These are phyloP conservation scores for Nymphalis io DNA, from an alignment of 1,140 invertebrate genomes.

Conservation along the genomic window DNA sequence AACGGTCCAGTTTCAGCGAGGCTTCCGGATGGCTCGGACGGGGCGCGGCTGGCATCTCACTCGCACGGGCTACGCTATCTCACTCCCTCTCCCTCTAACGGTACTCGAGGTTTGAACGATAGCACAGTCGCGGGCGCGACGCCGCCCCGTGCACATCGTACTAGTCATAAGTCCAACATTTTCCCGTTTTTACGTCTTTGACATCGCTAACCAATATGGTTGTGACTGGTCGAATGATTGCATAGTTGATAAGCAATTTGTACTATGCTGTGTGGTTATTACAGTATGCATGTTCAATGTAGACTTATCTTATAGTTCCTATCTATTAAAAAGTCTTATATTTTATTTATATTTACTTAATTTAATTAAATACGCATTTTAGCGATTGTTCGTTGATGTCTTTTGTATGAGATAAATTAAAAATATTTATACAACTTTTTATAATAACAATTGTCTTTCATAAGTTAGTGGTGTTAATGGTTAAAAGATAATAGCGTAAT, in stretches of 20 bases:
- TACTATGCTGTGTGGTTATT: slow-evolving; percentile 16
- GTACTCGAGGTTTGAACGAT: slow-evolving; percentile 71
- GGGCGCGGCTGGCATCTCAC: slow-evolving; percentile 59
- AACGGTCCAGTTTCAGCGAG: slow-evolving; percentile 80
- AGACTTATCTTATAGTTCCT: not conserved
- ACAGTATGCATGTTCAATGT: slow-evolving; percentile 12
- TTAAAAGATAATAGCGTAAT: too few relatives aligned
- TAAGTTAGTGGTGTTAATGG: too few relatives aligned
- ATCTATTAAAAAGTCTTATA: not conserved
- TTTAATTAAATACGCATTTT: not conserved
- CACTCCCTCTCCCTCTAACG: slow-evolving; percentile 72
- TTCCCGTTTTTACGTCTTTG: slow-evolving; percentile 49
- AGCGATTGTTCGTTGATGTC: slow-evolving; percentile 49
- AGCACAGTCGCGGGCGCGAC: slow-evolving; percentile 71
- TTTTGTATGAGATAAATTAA: slow-evolving; percentile 37
- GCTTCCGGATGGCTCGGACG: slow-evolving; percentile 75
- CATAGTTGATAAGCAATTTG: slow-evolving; percentile 25
- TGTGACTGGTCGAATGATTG: slow-evolving; percentile 20
- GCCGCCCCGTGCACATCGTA: slow-evolving; percentile 51
- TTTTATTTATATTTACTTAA: not conserved
- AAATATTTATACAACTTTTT: not conserved
- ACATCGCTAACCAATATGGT: slow-evolving; percentile 39
- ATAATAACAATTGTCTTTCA: not conserved
- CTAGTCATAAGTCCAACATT: slow-evolving; percentile 24
- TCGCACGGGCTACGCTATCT: slow-evolving; percentile 54